These are phyloP conservation scores for Hybos culiciformis DNA, from an alignment of 2,888 invertebrate genomes.

Conservation along the genomic window DNA sequence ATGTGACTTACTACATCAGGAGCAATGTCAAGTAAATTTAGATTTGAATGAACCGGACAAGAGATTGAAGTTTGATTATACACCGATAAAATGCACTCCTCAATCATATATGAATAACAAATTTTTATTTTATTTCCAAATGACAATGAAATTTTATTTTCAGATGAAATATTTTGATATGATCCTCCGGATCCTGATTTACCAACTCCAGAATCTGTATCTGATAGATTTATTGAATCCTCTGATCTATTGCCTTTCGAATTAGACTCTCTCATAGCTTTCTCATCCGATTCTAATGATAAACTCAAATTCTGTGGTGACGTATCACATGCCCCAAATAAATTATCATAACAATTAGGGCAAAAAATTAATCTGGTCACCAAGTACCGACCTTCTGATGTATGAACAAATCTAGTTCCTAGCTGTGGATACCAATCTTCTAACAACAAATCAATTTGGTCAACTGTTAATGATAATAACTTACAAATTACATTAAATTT, in stretches of 20 bases:
- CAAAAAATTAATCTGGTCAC: conserved; percentile 91
- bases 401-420: conserved; percentile 94
- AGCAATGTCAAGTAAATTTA: conserved; percentile 65
- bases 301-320: conserved; percentile 16
- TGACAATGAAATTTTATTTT: conserved; percentile 50
- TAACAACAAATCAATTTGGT: conserved; percentile 87
- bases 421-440: conserved; percentile 98
- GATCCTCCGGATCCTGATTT: conserved; percentile 65
- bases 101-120: conserved; percentile 78
- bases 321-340: conserved; percentile 27
- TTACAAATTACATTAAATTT: conserved; percentile 67
- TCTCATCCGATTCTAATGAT: too few species aligned
- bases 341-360: conserved; percentile 58
- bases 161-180: conserved; percentile 69
- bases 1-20: conserved; percentile 80
- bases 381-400: conserved; percentile 87
- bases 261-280: too few species aligned
- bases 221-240: conserved; percentile 59
- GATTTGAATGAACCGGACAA: conserved; percentile 70
- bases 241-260: too few species aligned
- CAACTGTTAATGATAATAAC: conserved; percentile 74
- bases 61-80: conserved; percentile 55
- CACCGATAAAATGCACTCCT: conserved; percentile 86
- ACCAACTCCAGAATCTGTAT: conserved; percentile 79
- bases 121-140: conserved; percentile 25